Evolutionary conservation across 2,888 invertebrate genomes (phyloP).

Genomic region (Habrosyne pyritoides): DNA sequence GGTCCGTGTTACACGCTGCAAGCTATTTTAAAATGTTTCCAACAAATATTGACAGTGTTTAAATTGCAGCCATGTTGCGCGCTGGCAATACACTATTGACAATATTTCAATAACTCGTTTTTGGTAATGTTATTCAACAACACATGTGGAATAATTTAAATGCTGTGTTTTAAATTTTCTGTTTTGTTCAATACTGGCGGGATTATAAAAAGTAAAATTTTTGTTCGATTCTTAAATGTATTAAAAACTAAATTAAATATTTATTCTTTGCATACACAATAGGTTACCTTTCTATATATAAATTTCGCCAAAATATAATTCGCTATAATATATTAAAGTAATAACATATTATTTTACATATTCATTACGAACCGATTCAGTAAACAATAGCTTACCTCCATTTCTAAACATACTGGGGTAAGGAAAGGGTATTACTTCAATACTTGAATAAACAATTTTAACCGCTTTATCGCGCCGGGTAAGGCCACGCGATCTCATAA

Average conservation of each 20-base stretch:
- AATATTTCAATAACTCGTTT: slow-evolving; percentile 40
- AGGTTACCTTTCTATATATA: not conserved
- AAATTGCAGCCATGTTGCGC: slow-evolving; percentile 40
- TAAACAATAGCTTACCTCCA: not conserved
- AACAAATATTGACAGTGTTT: slow-evolving; percentile 49
- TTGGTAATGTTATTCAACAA: slow-evolving; percentile 15
- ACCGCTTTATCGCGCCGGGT: slow-evolving; percentile 51
- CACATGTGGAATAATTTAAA: slow-evolving; percentile 3
- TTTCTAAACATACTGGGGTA: not conserved
- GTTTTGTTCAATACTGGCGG: not conserved
- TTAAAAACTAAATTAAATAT: not conserved
- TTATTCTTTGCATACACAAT: not conserved
- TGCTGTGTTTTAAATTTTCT: not conserved
- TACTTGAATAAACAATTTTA: slow-evolving; percentile 56
- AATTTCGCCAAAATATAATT: not conserved
- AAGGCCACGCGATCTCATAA: slow-evolving; percentile 67
- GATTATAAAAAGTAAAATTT: not conserved
- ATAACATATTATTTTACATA: not conserved
- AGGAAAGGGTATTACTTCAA: not conserved
- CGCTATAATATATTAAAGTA: not conserved
- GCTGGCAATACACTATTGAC: slow-evolving; percentile 28
- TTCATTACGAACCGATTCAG: not conserved
- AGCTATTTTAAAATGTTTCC: slow-evolving; percentile 42
- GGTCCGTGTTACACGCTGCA: slow-evolving; percentile 33
- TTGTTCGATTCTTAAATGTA: no score